Conservation (phyloP, 2,113 vertebrate species). For the Larimichthys crocea region DNA sequence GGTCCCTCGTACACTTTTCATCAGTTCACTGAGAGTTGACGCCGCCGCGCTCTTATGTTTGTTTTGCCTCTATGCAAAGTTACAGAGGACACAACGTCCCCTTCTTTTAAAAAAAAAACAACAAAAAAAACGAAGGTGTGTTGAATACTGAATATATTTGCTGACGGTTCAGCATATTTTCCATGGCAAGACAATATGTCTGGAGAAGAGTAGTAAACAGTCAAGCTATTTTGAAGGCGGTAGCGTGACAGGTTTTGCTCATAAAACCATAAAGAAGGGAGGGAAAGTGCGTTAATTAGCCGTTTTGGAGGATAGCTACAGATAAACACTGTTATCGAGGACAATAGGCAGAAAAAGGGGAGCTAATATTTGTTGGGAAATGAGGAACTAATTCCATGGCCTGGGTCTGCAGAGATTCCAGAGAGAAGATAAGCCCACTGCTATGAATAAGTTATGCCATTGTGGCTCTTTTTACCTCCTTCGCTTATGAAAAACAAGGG, state of each 20-base stretch:
- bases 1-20: conserved; percentile 23
- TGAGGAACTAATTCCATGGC: conserved; percentile 76
- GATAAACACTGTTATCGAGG: conserved; percentile 76
- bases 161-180: conserved; percentile 70
- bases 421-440: conserved; percentile 65
- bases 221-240: conserved; percentile 64
- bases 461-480: conserved; percentile 67
- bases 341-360: conserved; percentile 70
- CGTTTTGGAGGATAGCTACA: conserved; percentile 68
- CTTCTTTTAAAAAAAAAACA: conserved; percentile 45
- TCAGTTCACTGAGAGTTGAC: conserved; percentile 72
- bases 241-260: conserved; percentile 71
- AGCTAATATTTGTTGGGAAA: conserved; percentile 80
- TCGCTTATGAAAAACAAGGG: conserved; percentile 74
- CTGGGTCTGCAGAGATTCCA: conserved; percentile 74
- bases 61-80: conserved; percentile 64
- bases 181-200: conserved; percentile 63
- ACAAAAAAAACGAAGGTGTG: conserved; percentile 39
- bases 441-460: conserved; percentile 76
- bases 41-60: conserved; percentile 55
- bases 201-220: conserved; percentile 72
- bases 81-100: conserved; percentile 73
- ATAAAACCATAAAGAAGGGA: conserved; percentile 56
- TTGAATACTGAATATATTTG: conserved; percentile 73
- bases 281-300: conserved; percentile 66